phyloP scores from a whole-genome alignment of 2,888 invertebrate species.

The Tenthredo mesomela region DNA sequence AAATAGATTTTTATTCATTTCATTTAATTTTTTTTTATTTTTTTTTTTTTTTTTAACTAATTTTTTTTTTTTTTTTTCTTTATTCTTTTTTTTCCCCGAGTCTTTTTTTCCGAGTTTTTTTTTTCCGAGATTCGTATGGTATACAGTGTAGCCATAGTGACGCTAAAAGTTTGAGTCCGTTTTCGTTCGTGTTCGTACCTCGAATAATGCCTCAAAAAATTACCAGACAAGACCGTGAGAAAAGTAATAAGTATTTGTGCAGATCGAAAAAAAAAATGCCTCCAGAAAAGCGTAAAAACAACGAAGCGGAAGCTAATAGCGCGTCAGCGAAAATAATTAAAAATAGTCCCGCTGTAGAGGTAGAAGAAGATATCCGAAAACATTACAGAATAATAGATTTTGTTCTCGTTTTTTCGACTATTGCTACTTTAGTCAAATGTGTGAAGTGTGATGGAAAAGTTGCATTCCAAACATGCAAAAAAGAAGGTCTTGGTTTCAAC shows the following conservation, averaged over 20 bases:
- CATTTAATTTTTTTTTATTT: no score
- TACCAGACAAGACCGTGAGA: constrained; percentile 28
- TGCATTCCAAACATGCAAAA: constrained; percentile 50
- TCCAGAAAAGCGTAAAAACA: constrained; percentile 23
- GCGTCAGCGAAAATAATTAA: constrained; percentile 45
- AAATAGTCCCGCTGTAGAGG: background rate
- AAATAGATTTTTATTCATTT: no score
- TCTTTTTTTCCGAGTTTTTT: no score
- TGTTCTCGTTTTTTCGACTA: constrained; percentile 49
- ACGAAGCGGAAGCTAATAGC: constrained; percentile 51
- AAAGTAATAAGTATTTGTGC: constrained; percentile 44
- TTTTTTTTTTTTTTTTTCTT: no score
- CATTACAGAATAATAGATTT: constrained; percentile 52
- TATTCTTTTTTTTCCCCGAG: no score
- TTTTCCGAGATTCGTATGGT: no score
- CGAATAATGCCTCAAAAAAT: no score
- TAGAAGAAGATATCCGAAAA: constrained; percentile 46
- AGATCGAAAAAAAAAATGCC: constrained; percentile 45
- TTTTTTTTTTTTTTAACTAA: no score
- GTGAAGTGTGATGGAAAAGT: constrained; percentile 54
- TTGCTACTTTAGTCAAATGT: constrained; percentile 52
- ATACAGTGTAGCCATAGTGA: no score
- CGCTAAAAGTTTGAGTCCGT: no score
- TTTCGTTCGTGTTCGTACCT: no score
- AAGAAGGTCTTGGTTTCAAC: constrained; percentile 54